Percentiles rank a stretch among this genome's conserved stretches.
These are phyloP conservation scores for Drosophila neonasuta DNA, from an alignment of 2,888 invertebrate genomes.

Conservation along the genomic window DNA sequence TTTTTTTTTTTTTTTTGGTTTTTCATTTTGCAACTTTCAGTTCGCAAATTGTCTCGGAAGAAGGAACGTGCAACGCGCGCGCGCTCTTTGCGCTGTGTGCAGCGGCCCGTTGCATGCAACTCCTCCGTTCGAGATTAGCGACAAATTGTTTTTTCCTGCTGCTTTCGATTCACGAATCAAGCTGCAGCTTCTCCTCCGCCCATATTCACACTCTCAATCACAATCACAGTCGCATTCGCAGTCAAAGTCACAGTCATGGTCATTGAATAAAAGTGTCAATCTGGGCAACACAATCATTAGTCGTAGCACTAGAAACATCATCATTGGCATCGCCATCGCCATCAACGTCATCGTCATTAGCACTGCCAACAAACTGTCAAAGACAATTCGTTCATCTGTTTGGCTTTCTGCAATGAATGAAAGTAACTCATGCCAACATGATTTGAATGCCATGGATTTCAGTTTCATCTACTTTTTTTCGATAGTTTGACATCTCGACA, in stretches of 20 bases:
- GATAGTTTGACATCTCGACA: background rate
- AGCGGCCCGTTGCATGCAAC: slow-evolving; percentile 33
- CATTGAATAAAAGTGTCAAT: slow-evolving; percentile 79
- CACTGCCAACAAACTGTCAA: slow-evolving; percentile 26
- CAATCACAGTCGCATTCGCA: slow-evolving; percentile 15
- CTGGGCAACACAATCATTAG: slow-evolving; percentile 54
- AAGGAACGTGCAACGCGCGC: slow-evolving; percentile 37
- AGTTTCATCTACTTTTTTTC: background rate
- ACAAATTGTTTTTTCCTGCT: slow-evolving; percentile 58
- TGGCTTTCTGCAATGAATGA: slow-evolving; percentile 37
- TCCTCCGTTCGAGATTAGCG: slow-evolving; percentile 47
- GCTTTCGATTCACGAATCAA: slow-evolving; percentile 52
- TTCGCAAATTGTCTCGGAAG: slow-evolving; percentile 55
- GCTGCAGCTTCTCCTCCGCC: slow-evolving; percentile 21
- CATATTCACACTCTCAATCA: slow-evolving; percentile 22
- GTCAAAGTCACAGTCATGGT: slow-evolving; percentile 72
- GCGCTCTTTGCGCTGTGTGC: slow-evolving; percentile 30
- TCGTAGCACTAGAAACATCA: slow-evolving; percentile 33
- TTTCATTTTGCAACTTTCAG: slow-evolving; percentile 29
- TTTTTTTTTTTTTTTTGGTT: slow-evolving; percentile 1
- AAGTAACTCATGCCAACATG: slow-evolving; percentile 38
- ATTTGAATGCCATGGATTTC: slow-evolving; percentile 11
- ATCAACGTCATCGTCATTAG: slow-evolving; percentile 7
- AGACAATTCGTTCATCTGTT: slow-evolving; percentile 59
- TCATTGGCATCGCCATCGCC: slow-evolving; percentile 30